Percentiles rank a stretch among this genome's conserved stretches.
phyloP scores from a whole-genome alignment of 2,113 vertebrate species.

The Sterrhoptilus dennistouni region DNA sequence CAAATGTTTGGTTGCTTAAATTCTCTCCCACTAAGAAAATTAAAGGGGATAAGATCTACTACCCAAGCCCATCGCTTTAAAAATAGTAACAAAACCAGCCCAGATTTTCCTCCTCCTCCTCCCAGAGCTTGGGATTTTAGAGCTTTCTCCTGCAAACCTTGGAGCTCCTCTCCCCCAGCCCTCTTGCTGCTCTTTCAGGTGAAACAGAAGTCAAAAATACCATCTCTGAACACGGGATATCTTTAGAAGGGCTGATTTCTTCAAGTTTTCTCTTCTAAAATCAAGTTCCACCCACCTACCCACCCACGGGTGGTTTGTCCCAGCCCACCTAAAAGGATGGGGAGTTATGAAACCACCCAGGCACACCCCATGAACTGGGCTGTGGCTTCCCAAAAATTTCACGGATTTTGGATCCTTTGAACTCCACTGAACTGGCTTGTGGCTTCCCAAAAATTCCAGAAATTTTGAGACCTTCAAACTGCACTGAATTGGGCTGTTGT shows the following conservation, averaged over 20 bases:
- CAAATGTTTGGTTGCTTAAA: neutral
- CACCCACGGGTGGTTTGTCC: neutral
- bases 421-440: no score
- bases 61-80: neutral
- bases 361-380: neutral
- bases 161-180: neutral
- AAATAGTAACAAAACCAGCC: neutral
- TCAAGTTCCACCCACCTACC: neutral
- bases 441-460: no score
- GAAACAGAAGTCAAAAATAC: neutral
- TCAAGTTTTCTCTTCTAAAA: constrained; percentile 4
- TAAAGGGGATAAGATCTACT: neutral
- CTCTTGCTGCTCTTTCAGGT: neutral
- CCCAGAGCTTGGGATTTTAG: neutral
- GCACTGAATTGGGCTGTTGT: no score
- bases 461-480: no score
- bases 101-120: neutral
- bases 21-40: neutral
- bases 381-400: neutral
- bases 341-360: neutral
- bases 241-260: constrained; percentile 6
- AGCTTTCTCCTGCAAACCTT: neutral
- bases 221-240: neutral
- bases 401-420: neutral
- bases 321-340: neutral